These are phyloP conservation scores for Zoanthus solanderi DNA, from an alignment of 92 coral and sea anemone genomes.

Conservation along the genomic window DNA sequence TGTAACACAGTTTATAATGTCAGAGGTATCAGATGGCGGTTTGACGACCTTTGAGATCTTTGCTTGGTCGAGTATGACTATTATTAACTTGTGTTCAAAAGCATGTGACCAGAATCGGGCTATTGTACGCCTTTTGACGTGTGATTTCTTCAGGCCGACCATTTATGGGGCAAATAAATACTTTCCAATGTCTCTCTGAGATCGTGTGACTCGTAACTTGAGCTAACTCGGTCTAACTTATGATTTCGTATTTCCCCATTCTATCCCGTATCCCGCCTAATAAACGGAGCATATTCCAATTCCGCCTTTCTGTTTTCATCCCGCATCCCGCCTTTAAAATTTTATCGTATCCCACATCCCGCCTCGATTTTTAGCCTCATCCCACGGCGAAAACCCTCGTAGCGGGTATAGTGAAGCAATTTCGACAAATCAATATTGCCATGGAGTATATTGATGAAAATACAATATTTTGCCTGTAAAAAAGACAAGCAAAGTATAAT, in stretches of 20 bases:
- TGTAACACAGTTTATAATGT: background rate
- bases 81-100: background rate
- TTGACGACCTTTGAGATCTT: too few species aligned
- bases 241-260: background rate
- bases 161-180: slow-evolving; percentile 35
- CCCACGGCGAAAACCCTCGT: too few species aligned
- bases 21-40: too few species aligned
- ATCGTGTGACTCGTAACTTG: slow-evolving; percentile 16
- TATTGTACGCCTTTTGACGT: slow-evolving; percentile 24
- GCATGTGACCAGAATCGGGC: too few species aligned
- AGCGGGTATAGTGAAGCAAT: too few species aligned
- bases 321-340: slow-evolving; percentile 3
- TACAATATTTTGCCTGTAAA: too few species aligned
- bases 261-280: slow-evolving; percentile 37
- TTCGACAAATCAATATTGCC: too few species aligned
- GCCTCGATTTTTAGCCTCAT: slow-evolving; percentile 28
- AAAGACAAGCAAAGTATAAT: too few species aligned
- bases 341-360: slow-evolving; percentile 44
- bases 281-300: slow-evolving; percentile 13
- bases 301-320: background rate
- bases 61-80: too few species aligned
- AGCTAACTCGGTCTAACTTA: slow-evolving; percentile 15
- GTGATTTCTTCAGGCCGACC: background rate
- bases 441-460: too few species aligned
- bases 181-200: slow-evolving; percentile 22